Conservation (phyloP, 1,140 invertebrate genomes). For the Drosophila takahashii region DNA sequence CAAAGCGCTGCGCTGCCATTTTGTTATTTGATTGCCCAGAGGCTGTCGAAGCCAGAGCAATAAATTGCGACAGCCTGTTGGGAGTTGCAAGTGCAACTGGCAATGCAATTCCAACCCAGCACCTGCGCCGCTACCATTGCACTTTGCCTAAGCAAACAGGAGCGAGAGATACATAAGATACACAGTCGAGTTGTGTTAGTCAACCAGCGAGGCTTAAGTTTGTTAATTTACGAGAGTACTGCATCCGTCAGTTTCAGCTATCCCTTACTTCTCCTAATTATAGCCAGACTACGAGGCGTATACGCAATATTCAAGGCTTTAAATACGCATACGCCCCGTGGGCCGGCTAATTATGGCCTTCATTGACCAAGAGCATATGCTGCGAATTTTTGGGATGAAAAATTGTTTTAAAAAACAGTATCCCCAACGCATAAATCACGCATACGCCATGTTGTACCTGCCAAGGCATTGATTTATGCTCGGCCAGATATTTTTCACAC, state of each 20-base stretch:
- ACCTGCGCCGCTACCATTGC: constrained; percentile 29
- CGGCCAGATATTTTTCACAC: constrained; percentile 48
- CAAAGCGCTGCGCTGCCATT: constrained; percentile 54
- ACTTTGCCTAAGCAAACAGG: constrained; percentile 37
- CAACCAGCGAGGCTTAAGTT: constrained; percentile 14
- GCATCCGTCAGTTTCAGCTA: neutral
- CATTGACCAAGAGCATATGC: constrained; percentile 17
- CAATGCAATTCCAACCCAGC: constrained; percentile 5
- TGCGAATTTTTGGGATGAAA: neutral
- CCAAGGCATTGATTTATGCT: constrained; percentile 55
- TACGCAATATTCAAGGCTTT: constrained; percentile 40
- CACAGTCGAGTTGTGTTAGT: constrained; percentile 3
- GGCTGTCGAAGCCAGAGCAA: constrained; percentile 47
- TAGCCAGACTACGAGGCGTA: constrained; percentile 31
- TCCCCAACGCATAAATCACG: constrained; percentile 39
- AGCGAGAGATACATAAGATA: constrained; percentile 5
- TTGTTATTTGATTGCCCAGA: constrained; percentile 57
- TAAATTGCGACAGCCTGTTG: constrained; percentile 45
- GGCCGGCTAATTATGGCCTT: constrained; percentile 39
- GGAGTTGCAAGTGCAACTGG: constrained; percentile 26
- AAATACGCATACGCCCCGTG: constrained; percentile 48
- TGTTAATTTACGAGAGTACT: constrained; percentile 38
- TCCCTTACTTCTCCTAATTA: constrained; percentile 15
- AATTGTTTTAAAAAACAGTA: constrained; percentile 9
- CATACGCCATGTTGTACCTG: constrained; percentile 48